phyloP scores from a whole-genome alignment of 2,888 invertebrate species.

The Diogma glabrata region DNA sequence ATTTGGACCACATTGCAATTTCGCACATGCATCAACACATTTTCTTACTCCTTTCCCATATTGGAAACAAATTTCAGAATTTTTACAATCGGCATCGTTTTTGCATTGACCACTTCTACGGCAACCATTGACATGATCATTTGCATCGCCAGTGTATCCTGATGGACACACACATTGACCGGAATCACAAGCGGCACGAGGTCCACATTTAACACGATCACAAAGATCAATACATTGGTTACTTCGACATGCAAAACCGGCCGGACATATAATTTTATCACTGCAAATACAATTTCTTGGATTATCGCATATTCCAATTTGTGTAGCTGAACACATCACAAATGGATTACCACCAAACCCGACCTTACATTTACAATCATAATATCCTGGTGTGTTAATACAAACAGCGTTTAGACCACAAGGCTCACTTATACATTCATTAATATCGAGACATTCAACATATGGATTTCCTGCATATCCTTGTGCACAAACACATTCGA shows the following conservation, averaged over 20 bases:
- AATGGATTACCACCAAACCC: conserved; percentile 81
- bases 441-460: conserved; percentile 70
- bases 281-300: conserved; percentile 58
- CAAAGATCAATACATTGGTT: conserved; percentile 69
- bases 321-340: conserved; percentile 61
- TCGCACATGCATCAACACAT: conserved; percentile 78
- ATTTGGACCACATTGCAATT: conserved; percentile 82
- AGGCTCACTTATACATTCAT: conserved; percentile 68
- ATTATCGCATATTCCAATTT: conserved; percentile 57
- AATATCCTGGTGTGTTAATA: conserved; percentile 79
- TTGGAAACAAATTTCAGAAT: conserved; percentile 81
- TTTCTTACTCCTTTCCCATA: conserved; percentile 63
- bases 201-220: conserved; percentile 63
- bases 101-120: conserved; percentile 61
- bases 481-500: conserved; percentile 71
- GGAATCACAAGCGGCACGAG: conserved; percentile 66
- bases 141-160: conserved; percentile 64
- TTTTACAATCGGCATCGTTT: conserved; percentile 70
- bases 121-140: conserved; percentile 59
- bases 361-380: conserved; percentile 79
- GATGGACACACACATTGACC: conserved; percentile 71
- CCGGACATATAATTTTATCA: conserved; percentile 59
- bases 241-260: conserved; percentile 60
- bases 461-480: conserved; percentile 83
- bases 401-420: conserved; percentile 80